These are phyloP conservation scores for Apaloderma vittatum DNA, from an alignment of 2,113 vertebrate genomes.

Conservation along the genomic window DNA sequence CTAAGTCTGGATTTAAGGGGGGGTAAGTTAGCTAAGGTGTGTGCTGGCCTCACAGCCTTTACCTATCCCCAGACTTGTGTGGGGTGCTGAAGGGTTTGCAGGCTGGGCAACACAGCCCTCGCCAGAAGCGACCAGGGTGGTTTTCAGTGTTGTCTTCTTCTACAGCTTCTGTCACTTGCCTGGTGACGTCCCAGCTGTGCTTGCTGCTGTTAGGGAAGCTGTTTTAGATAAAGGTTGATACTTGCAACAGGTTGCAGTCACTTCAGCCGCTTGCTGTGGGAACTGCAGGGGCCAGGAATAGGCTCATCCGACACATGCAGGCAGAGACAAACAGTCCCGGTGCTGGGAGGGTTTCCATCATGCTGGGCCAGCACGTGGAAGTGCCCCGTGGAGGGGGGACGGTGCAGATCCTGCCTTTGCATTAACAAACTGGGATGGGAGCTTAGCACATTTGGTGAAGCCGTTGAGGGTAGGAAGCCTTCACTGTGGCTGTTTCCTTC, in stretches of 20 bases:
- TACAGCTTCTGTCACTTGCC: not conserved
- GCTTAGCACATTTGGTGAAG: not conserved
- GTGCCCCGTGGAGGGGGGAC: not conserved
- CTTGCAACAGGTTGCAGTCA: not conserved
- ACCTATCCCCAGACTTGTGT: not conserved
- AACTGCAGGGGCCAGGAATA: not conserved
- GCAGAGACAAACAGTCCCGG: not conserved
- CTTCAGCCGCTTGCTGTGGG: not conserved
- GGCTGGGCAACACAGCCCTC: not conserved
- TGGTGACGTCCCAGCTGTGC: not conserved
- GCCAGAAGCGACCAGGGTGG: not conserved
- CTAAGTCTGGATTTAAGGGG: not conserved
- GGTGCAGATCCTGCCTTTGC: not conserved
- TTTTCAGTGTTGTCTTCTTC: not conserved
- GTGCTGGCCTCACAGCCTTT: not conserved
- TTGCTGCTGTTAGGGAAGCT: not conserved
- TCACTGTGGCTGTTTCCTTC: not conserved
- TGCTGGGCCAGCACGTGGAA: not conserved
- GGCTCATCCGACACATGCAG: fast-evolving
- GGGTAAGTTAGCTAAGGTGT: not conserved
- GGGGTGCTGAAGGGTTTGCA: not conserved
- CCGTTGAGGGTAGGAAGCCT: not conserved
- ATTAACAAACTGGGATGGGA: not conserved
- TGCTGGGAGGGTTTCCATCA: not conserved
- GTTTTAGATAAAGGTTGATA: not conserved